phyloP scores from a whole-genome alignment of 2,113 vertebrate genomes.

The Girardinichthys multiradiatus region DNA sequence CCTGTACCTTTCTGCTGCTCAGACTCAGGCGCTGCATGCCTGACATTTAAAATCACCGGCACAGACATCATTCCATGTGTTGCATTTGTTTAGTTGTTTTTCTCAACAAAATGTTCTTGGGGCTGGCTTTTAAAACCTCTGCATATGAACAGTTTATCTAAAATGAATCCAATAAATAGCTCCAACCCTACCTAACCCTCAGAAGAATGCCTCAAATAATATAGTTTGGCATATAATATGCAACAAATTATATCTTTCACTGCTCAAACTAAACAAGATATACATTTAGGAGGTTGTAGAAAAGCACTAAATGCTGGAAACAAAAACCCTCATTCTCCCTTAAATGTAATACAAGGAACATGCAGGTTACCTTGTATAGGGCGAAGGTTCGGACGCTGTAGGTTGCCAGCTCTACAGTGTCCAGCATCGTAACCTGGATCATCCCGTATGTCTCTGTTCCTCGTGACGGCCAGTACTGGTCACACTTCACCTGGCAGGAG shows the following conservation, averaged over 20 bases:
- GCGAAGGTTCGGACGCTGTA: slow-evolving; percentile 94
- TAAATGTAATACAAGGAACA: slow-evolving; percentile 33
- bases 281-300: slow-evolving; percentile 15
- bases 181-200: slow-evolving; percentile 46
- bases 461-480: slow-evolving; percentile 94
- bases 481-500: slow-evolving; percentile 90
- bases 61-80: not conserved
- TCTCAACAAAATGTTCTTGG: no score
- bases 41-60: not conserved
- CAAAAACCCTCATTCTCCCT: slow-evolving; percentile 33
- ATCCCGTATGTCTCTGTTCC: slow-evolving; percentile 93
- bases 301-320: slow-evolving; percentile 50
- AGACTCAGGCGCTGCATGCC: not conserved
- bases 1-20: not conserved
- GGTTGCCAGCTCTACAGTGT: slow-evolving; percentile 92
- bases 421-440: slow-evolving; percentile 93
- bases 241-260: slow-evolving; percentile 41
- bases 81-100: not conserved
- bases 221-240: slow-evolving; percentile 17
- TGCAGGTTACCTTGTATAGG: slow-evolving; percentile 88
- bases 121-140: not conserved
- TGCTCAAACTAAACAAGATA: slow-evolving; percentile 27
- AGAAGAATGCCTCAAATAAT: slow-evolving; percentile 44
- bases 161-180: slow-evolving; percentile 44
- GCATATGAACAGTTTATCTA: slow-evolving; percentile 9